A percentile compares a stretch with the other conserved stretches of the same genome.
phyloP scores from a whole-genome alignment of 2,797 vertebrate species.

The Enteromius treurensis region DNA sequence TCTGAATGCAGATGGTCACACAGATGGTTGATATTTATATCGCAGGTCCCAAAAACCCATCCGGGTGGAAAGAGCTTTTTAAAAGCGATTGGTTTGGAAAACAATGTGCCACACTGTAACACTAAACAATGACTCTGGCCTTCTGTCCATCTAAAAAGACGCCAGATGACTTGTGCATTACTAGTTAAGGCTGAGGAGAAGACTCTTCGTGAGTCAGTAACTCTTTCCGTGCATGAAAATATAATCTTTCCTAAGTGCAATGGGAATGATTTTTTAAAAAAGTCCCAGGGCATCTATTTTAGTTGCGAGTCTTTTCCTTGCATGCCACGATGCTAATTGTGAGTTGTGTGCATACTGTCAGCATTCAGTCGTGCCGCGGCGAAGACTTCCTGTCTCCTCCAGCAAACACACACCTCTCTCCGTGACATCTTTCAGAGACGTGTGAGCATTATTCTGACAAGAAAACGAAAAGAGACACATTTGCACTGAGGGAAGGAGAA shows the following conservation, averaged over 20 bases:
- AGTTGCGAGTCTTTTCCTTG: constrained; percentile 66
- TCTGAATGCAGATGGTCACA: constrained; percentile 81
- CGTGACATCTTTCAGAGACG: constrained; percentile 64
- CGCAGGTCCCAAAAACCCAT: constrained; percentile 76
- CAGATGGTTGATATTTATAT: constrained; percentile 84
- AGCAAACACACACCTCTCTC: constrained; percentile 65
- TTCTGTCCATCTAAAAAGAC: constrained; percentile 30
- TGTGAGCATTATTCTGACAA: constrained; percentile 66
- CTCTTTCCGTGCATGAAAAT: constrained; percentile 66
- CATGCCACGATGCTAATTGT: constrained; percentile 69
- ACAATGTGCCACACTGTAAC: constrained; percentile 59
- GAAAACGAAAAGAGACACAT: constrained; percentile 56
- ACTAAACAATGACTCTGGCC: constrained; percentile 44
- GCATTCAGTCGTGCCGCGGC: constrained; percentile 24
- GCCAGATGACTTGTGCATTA: not conserved
- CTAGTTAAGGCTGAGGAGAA: constrained; percentile 42
- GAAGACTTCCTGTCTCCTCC: constrained; percentile 57
- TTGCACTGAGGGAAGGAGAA: constrained; percentile 57
- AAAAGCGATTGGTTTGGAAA: constrained; percentile 73
- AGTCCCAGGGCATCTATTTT: constrained; percentile 69
- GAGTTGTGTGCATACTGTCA: constrained; percentile 56
- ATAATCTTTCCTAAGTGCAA: constrained; percentile 74
- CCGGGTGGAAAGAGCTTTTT: constrained; percentile 74
- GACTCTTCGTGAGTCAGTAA: constrained; percentile 22
- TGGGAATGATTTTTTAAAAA: constrained; percentile 70